Conservation (phyloP, 2,888 invertebrate species). For the Callinectes sapidus region DNA sequence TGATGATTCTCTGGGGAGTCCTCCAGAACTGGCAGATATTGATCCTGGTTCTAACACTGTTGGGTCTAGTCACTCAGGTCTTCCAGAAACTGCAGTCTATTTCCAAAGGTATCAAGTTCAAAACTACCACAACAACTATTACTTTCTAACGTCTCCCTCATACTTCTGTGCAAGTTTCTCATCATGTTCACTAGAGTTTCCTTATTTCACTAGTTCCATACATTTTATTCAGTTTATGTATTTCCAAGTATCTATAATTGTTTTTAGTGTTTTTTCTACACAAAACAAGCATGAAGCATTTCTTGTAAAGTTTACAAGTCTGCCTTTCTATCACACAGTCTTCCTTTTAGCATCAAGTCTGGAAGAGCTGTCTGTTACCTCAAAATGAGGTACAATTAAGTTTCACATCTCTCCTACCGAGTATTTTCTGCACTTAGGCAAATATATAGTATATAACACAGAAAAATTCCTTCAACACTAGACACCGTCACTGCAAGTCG, state of each 20-base stretch:
- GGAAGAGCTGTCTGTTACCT: neutral
- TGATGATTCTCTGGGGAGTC: neutral
- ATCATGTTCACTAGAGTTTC: neutral
- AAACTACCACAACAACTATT: neutral
- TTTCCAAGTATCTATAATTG: no score
- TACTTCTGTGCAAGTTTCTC: neutral
- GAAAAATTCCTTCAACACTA: neutral
- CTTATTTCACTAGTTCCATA: neutral
- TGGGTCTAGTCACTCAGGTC: constrained; percentile 14
- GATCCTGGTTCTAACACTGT: constrained; percentile 16
- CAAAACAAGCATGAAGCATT: neutral
- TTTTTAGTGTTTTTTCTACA: neutral
- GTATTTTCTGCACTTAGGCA: constrained; percentile 7
- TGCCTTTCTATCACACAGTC: neutral
- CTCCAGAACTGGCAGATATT: neutral
- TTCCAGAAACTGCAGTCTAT: neutral
- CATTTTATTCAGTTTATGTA: neutral
- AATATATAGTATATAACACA: neutral
- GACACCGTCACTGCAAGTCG: neutral
- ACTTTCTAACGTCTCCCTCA: constrained; percentile 9
- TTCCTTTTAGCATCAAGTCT: neutral
- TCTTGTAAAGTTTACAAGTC: neutral
- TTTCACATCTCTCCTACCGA: neutral
- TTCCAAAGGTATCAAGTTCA: neutral
- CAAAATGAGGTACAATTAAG: constrained; percentile 9